Percentiles rank a stretch among this genome's conserved stretches.
phyloP scores from a whole-genome alignment of 2,888 invertebrate genomes.

The Lathronympha strigana region DNA sequence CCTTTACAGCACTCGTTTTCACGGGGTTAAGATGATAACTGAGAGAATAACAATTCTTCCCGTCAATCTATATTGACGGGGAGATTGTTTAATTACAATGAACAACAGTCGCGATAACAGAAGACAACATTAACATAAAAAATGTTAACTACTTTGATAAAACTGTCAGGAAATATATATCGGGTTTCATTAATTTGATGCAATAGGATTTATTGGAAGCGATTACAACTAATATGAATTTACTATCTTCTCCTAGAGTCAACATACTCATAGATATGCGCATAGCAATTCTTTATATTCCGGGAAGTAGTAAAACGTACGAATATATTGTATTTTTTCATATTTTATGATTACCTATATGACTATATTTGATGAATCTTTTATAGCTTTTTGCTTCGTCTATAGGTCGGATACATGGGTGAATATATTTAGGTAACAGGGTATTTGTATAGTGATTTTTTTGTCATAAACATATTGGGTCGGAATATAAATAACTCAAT shows the following conservation, averaged over 20 bases:
- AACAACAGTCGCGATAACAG: too few relatives aligned
- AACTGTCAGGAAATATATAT: conserved; percentile 5
- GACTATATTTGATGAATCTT: conserved; percentile 2
- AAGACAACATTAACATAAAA: too few relatives aligned
- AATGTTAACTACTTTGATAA: too few relatives aligned
- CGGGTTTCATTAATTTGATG: background rate
- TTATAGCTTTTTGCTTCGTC: conserved; percentile 11
- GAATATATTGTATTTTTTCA: conserved; percentile 16
- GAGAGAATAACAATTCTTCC: too few relatives aligned
- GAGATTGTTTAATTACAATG: too few relatives aligned
- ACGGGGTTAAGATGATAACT: too few relatives aligned
- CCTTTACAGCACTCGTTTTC: too few relatives aligned
- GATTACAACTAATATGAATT: conserved; percentile 1
- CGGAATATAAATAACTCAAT: too few relatives aligned
- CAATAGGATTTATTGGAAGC: background rate
- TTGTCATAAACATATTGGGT: too few relatives aligned
- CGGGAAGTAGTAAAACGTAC: conserved; percentile 7
- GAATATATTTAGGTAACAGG: too few relatives aligned
- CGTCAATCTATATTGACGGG: too few relatives aligned
- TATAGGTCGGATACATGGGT: background rate
- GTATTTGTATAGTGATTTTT: too few relatives aligned
- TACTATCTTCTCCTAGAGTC: conserved; percentile 2
- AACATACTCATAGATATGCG: conserved; percentile 12
- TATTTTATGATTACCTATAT: conserved; percentile 8
- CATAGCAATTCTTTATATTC: conserved; percentile 20